phyloP scores from a whole-genome alignment of 1,140 invertebrate species.

The Drosophila truncata region DNA sequence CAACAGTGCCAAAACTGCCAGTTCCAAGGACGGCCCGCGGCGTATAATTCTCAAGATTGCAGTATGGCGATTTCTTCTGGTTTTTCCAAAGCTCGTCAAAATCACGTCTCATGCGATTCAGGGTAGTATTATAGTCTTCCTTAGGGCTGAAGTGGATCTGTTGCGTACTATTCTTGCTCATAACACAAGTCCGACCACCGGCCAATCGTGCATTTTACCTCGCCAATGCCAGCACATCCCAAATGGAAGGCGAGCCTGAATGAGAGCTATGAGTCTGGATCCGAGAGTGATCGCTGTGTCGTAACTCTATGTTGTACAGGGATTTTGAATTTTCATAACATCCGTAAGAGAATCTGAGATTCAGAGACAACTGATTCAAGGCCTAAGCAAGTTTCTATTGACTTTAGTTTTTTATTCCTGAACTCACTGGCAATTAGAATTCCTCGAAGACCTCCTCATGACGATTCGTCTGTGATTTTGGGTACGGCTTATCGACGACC shows the following conservation, averaged over 20 bases:
- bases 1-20: conserved; percentile 77
- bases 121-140: conserved; percentile 53
- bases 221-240: conserved; percentile 10
- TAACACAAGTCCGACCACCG: conserved; percentile 44
- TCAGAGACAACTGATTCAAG: conserved; percentile 1
- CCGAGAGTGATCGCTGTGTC: not conserved
- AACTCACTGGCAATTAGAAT: conserved; percentile 33
- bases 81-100: conserved; percentile 64
- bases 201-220: conserved; percentile 49
- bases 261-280: not conserved
- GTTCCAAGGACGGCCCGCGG: conserved; percentile 59
- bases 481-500: conserved; percentile 77
- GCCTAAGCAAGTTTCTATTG: not conserved
- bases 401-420: not conserved
- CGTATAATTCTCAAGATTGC: conserved; percentile 58
- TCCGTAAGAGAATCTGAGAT: conserved; percentile 4
- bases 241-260: not conserved
- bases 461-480: conserved; percentile 65
- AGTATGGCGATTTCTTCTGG: conserved; percentile 50
- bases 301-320: conserved; percentile 26
- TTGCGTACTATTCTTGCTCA: conserved; percentile 41
- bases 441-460: conserved; percentile 64
- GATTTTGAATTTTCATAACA: conserved; percentile 61
- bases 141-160: conserved; percentile 56
- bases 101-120: conserved; percentile 47